Evolutionary conservation across 2,797 vertebrate genomes (phyloP).

Genomic region (Phrynocephalus guinanensis): DNA sequence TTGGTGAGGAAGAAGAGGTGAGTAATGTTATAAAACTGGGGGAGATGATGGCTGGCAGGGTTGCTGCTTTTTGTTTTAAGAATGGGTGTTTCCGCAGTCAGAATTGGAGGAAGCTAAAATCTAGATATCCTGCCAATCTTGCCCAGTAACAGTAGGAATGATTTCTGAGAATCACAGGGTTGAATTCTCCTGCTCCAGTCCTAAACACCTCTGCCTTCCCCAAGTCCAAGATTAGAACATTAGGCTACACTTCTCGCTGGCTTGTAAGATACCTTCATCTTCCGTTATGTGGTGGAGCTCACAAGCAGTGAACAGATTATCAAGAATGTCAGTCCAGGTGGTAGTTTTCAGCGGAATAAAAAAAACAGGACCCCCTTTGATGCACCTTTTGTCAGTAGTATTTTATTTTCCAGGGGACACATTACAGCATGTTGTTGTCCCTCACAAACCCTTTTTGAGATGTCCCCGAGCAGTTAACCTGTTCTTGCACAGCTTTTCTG

Average conservation of each 20-base stretch:
- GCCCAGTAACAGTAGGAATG: not conserved
- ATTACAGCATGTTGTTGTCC: not conserved
- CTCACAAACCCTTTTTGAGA: not conserved
- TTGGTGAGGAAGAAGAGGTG: not conserved
- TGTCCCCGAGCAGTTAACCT: not conserved
- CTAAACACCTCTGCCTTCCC: not conserved
- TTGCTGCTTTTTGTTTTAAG: not conserved
- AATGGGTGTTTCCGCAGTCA: not conserved
- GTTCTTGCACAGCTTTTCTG: not conserved
- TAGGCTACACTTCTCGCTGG: not conserved
- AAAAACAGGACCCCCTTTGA: not conserved
- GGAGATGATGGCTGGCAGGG: not conserved
- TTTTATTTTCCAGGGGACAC: not conserved
- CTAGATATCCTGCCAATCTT: not conserved
- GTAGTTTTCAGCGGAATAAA: not conserved
- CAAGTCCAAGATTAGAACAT: not conserved
- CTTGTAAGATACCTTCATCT: not conserved
- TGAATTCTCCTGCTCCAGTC: not conserved
- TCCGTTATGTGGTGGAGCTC: not conserved
- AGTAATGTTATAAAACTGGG: not conserved
- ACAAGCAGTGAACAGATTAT: not conserved
- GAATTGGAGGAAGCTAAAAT: not conserved
- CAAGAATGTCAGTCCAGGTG: not conserved
- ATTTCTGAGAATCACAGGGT: not conserved
- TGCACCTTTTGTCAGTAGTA: constrained; percentile 35